Conservation (phyloP, 2,797 vertebrate genomes). For the Diplodus sargus region DNA sequence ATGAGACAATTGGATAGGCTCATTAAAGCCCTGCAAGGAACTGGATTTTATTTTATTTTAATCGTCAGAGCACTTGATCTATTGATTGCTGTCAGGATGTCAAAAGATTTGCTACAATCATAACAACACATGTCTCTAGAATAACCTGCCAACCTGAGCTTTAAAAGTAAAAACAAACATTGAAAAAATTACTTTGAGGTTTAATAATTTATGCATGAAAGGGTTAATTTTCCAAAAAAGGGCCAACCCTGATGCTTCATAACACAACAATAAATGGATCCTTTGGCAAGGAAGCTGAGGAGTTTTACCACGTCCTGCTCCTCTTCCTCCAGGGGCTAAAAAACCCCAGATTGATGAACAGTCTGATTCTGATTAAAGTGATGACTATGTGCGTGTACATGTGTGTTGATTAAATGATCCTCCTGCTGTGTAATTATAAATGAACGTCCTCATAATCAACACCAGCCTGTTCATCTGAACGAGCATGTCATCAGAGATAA, state of each 20-base stretch:
- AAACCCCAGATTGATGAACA: constrained; percentile 7
- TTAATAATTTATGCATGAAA: no score
- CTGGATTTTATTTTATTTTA: no score
- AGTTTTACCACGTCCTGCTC: constrained; percentile 16
- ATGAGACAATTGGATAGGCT: no score
- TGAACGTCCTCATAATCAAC: constrained; percentile 27
- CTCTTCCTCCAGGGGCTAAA: background rate
- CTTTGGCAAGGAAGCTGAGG: background rate
- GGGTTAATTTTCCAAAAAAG: background rate
- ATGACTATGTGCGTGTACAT: constrained; percentile 21
- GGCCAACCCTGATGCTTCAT: background rate
- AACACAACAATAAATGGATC: background rate
- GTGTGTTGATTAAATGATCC: constrained; percentile 28
- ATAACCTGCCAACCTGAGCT: no score
- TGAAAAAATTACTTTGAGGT: no score
- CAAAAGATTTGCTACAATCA: no score
- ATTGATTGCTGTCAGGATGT: no score
- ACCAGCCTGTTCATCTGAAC: constrained; percentile 12
- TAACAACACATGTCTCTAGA: no score
- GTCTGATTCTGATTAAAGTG: constrained; percentile 29
- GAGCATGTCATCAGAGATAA: background rate
- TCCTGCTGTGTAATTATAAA: constrained; percentile 54
- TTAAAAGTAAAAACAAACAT: no score
- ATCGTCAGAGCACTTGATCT: no score
- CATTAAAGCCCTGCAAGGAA: no score